A percentile compares a stretch with the other conserved stretches of the same genome.
phyloP scores from a whole-genome alignment of 64 coral and sea anemone species.

The Pachyseris speciosa region DNA sequence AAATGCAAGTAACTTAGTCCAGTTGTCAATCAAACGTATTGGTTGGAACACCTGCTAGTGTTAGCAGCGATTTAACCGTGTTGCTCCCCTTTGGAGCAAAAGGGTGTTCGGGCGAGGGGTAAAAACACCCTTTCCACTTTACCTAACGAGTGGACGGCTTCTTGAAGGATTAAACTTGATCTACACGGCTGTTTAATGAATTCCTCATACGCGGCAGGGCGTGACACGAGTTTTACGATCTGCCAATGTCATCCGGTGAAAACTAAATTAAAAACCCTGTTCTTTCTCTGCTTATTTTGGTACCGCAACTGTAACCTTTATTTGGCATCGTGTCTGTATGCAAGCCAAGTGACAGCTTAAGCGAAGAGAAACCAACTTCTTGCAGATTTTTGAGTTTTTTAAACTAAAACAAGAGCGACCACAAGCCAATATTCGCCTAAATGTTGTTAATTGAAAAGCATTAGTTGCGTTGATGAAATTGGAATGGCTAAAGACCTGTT shows the following conservation, averaged over 20 bases:
- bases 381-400: not conserved
- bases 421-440: not conserved
- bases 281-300: not conserved
- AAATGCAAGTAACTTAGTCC: constrained; percentile 42
- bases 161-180: no score
- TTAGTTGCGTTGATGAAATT: constrained; percentile 1
- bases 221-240: no score
- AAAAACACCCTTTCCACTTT: not conserved
- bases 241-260: no score
- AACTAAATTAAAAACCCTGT: not conserved
- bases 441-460: constrained; percentile 11
- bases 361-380: not conserved
- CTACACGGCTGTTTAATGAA: no score
- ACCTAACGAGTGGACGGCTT: no score
- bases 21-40: constrained; percentile 74
- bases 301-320: no score
- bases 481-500: not conserved
- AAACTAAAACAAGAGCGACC: not conserved
- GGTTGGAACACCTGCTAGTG: constrained; percentile 11
- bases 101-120: not conserved
- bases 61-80: not conserved
- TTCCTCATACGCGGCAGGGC: no score
- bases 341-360: not conserved
- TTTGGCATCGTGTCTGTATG: not conserved
- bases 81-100: not conserved